Evolutionary conservation across 2,113 vertebrate species (phyloP), one percentile per base, ranked within the genome.

Genomic region (Pelusios castaneus): DNA sequence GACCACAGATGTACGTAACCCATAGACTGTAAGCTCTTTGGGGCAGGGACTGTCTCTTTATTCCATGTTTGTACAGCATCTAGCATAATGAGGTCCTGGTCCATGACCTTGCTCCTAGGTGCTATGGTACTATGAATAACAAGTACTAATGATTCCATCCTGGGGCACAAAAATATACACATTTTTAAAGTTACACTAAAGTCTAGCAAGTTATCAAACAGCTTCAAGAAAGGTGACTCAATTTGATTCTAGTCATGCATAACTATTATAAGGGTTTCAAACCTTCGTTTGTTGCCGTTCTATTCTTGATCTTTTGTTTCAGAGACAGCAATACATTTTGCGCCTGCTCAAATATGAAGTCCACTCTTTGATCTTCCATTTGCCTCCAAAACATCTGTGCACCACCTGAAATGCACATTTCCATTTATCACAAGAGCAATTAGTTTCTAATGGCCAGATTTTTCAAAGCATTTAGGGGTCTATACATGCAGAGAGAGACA

Each of bases 271-370:
- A 80, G 21, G 13, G 55, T 84, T 92, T 95, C 91, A 95, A 92
- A 98, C 98, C 98, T 98, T 98, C 84, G 60, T 97, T 96, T 92
- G 98, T 98, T 91, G 98, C 98, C 82, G 98, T 98, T 88, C 98
- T 97, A 92, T 97, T 95, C 96, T 98, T 98, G 93, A 98, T 98
- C 95, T 98, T 98, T 82, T 97, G 93, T 85, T 98, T 98, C 63
- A 98, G 95, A 58, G 96, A 89, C 1, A 92, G 94, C 13, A 98
- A 80, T 52, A 98, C 97, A 38, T 97, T 97, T 90, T 98, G 97
- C 21, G 98, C 78, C 83, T 97, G 93, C 52, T 98, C 97, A 97
- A 98, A 98, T 90, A 98, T 95, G 52, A 92, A 10, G 5, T 98
- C 98, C 73, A 98, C 97, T 96, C 96, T 98, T 85, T 93, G 94